Evolutionary conservation across 2,888 invertebrate genomes (phyloP), one percentile per base, ranked within the genome.

Genomic region (Eurytoma californica): DNA sequence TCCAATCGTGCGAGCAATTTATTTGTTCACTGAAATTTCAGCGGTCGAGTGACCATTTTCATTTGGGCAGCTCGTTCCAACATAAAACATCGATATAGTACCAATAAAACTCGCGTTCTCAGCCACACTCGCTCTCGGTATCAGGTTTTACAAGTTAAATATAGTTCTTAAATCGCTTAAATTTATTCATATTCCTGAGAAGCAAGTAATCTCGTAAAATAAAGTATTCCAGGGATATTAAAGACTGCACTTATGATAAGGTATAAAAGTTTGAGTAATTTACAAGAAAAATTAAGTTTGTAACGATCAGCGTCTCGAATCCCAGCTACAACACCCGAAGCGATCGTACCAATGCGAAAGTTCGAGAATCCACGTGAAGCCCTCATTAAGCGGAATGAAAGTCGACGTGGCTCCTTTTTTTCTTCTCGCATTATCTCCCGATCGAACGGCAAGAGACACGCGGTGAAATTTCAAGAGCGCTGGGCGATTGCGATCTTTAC

Each of bases 401-500:
- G 28, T 13, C 16, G 39, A 18, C 18, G 47, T 49, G 24, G 58
- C 58, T 18, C n/a, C 18, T 39, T 18, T 30, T 24, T 73, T 69
- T 39, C 39, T 39, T 39, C 39, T 39, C 39, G 39, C 39, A 39
- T 5, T 69, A 68, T 60, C 61, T 70, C 58, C 70, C 53, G n/a
- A 72, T 70, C 58, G 65, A 72, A 65, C 18, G 12, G 20, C 39
- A 39, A 0, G 39, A 39, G 39, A 60, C 68, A 61, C 14, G 63
- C 51, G 30, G 55, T 61, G 30, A 61, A 74, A 61, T 74, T 77
- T 77, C 74, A 66, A 77, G 72, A 73, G 67, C 53, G 60, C n/a
- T 39, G 61, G 60, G 49, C 72, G 77, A 81, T 81, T 74, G 66
- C n/a, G 13, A 79, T 77, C 81, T 78, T 57, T 68, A 65, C 57